Evolutionary conservation across 1,140 invertebrate species (phyloP).

Genomic region (Nasonia giraulti): DNA sequence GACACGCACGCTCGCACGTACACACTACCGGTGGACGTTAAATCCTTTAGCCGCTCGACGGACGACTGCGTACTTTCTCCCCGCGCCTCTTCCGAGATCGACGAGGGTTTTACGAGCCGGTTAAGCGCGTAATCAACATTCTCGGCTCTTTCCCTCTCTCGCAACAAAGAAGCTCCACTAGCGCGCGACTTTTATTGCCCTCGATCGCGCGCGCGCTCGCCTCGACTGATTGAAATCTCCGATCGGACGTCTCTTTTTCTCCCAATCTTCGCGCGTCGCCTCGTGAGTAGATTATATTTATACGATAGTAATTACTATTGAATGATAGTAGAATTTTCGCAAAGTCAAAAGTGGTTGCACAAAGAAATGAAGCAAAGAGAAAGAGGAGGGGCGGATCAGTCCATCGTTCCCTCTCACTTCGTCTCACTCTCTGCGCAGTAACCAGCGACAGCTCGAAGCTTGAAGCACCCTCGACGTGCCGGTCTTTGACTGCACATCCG

Average conservation of each 20-base stretch:
- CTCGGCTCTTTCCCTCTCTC: constrained; percentile 1
- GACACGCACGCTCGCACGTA: background rate
- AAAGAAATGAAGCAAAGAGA: constrained; percentile 31
- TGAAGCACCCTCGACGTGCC: background rate
- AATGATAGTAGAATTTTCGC: background rate
- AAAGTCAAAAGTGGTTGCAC: background rate
- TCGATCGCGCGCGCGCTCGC: background rate
- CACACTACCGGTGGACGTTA: background rate
- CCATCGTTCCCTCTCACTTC: background rate
- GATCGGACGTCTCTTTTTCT: constrained; percentile 28
- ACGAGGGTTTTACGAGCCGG: constrained; percentile 44
- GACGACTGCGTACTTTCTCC: background rate
- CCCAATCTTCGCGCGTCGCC: constrained; percentile 20
- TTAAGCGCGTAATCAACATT: constrained; percentile 47
- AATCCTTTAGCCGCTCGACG: constrained; percentile 6
- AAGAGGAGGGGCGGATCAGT: background rate
- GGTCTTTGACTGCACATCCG: constrained; percentile 38
- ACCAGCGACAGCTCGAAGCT: background rate
- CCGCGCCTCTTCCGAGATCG: constrained; percentile 5
- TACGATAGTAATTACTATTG: no score
- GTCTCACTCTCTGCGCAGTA: background rate
- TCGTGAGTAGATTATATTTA: no score
- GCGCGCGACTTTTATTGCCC: constrained; percentile 31
- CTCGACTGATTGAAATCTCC: constrained; percentile 39
- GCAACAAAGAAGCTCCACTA: constrained; percentile 18